Conservation (phyloP, 1,140 invertebrate genomes). For the Drosophila nigrodunni region DNA sequence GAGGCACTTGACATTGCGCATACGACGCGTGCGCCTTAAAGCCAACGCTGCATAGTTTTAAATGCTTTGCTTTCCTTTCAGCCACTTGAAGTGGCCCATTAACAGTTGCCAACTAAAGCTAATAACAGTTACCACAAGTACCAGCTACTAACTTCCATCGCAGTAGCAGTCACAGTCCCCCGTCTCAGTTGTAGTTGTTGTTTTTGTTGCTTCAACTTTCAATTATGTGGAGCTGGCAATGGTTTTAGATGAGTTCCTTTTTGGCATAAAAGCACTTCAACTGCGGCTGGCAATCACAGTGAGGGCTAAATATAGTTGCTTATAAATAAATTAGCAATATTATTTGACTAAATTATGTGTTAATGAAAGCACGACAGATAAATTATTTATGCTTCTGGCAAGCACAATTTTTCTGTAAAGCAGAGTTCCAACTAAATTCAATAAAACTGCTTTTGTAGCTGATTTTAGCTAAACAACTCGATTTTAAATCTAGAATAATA, state of each 20-base stretch:
- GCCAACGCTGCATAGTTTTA: constrained; percentile 33
- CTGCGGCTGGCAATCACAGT: neutral
- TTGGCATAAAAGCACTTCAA: constrained; percentile 7
- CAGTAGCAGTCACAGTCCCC: neutral
- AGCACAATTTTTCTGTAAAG: no score
- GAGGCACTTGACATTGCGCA: constrained; percentile 42
- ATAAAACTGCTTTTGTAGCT: no score
- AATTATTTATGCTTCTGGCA: no score
- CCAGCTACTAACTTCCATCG: constrained; percentile 25
- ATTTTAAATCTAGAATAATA: no score
- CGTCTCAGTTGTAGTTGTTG: neutral
- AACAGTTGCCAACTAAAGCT: constrained; percentile 16
- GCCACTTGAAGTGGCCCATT: constrained; percentile 27
- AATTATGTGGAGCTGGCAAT: constrained; percentile 9
- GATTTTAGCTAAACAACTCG: no score
- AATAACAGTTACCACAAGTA: constrained; percentile 41
- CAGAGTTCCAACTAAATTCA: no score
- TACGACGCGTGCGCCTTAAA: constrained; percentile 43
- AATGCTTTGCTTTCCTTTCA: constrained; percentile 24
- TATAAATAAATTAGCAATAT: constrained; percentile 5
- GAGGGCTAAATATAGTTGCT: neutral
- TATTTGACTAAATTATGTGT: neutral
- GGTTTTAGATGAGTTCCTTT: neutral
- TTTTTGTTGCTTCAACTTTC: neutral
- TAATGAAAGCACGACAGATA: neutral